These are phyloP conservation scores for Aspiorhynchus laticeps DNA, from an alignment of 2,113 vertebrate genomes.

Conservation along the genomic window DNA sequence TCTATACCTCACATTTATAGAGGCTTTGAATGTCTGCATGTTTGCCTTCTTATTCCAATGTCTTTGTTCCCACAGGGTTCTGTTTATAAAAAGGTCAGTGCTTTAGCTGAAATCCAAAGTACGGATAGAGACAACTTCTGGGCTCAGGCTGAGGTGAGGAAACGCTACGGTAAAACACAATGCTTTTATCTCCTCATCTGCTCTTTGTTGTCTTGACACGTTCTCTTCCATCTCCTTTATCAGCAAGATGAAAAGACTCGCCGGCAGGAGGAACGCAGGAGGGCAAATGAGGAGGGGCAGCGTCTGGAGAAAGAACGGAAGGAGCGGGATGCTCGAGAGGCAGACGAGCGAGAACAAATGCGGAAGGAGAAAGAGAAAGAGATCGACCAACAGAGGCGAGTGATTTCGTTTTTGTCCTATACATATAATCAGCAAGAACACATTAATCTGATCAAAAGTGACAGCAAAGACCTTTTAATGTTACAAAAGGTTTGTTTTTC, in stretches of 20 bases:
- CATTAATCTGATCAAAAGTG: not conserved
- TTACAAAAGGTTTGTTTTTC: not conserved
- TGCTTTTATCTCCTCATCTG: conserved; percentile 62
- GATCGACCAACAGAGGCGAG: conserved; percentile 77
- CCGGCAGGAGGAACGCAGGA: conserved; percentile 75
- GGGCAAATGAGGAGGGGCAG: conserved; percentile 72
- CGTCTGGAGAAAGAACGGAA: conserved; percentile 76
- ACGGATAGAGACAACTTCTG: conserved; percentile 90
- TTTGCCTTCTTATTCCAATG: not conserved
- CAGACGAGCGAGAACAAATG: conserved; percentile 72
- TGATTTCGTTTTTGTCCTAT: not conserved
- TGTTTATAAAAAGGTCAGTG: conserved; percentile 88
- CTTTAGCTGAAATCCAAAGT: conserved; percentile 85
- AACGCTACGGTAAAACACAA: not conserved
- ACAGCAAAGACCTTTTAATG: not conserved
- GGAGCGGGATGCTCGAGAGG: conserved; percentile 79
- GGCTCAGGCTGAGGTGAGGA: conserved; percentile 85
- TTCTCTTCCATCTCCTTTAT: not conserved
- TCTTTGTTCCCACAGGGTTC: conserved; percentile 78
- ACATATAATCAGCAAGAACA: not conserved
- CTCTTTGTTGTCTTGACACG: not conserved
- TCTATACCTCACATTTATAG: not conserved
- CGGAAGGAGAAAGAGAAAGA: conserved; percentile 71
- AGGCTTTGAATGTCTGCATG: not conserved
- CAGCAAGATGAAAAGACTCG: conserved; percentile 87